Conservation (phyloP, 2,113 vertebrate species). For the Oreochromis tanganicae region DNA sequence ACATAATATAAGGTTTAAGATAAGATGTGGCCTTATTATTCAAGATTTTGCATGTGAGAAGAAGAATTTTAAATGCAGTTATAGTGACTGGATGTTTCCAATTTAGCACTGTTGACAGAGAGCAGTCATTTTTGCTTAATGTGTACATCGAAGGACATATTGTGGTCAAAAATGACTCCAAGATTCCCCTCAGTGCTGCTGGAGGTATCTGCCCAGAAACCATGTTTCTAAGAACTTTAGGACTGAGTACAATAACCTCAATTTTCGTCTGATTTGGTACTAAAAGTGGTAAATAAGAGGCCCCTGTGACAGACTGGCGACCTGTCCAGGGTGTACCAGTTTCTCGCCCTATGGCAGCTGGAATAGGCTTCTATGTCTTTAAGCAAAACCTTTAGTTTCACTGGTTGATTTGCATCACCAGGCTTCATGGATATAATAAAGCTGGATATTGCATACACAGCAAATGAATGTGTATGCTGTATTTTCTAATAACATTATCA, state of each 20-base stretch:
- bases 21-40: not conserved
- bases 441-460: not conserved
- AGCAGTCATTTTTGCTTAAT: not conserved
- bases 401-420: not conserved
- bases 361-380: not conserved
- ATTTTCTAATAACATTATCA: not conserved
- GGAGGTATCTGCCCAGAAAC: not conserved
- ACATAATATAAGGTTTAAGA: not conserved
- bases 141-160: not conserved
- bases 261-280: accelerated
- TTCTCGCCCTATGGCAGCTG: not conserved
- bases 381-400: not conserved
- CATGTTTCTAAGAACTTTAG: not conserved
- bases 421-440: not conserved
- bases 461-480: not conserved
- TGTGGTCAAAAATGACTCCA: not conserved
- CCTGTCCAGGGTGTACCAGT: not conserved
- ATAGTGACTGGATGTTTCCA: not conserved
- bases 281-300: not conserved
- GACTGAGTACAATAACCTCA: not conserved
- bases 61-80: not conserved
- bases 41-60: not conserved
- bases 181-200: not conserved
- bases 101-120: not conserved
- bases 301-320: not conserved